These are phyloP conservation scores for Schlechtendalia chinensis DNA, from an alignment of 1,140 invertebrate genomes.

Conservation along the genomic window DNA sequence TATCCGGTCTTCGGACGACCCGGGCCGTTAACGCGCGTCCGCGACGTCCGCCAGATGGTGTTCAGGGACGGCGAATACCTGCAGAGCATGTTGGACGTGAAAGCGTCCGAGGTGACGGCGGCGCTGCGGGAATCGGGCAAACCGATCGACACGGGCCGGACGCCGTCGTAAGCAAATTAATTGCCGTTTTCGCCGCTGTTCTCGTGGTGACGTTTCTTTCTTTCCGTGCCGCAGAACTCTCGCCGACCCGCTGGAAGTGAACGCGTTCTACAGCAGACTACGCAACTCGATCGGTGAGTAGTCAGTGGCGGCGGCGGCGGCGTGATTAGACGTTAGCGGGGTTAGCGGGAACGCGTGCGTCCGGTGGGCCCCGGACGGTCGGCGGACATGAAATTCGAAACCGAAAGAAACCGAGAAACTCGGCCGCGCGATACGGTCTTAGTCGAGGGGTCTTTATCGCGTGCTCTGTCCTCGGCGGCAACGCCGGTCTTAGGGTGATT, in stretches of 20 bases:
- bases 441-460: too few relatives aligned
- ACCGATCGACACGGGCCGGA: rapidly evolving
- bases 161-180: background rate
- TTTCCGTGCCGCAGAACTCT: background rate
- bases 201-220: background rate
- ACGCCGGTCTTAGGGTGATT: too few relatives aligned
- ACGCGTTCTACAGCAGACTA: constrained; percentile 77
- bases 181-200: background rate
- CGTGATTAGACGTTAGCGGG: too few relatives aligned
- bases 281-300: constrained; percentile 77
- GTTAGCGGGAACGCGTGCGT: too few relatives aligned
- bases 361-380: too few relatives aligned
- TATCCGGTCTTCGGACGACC: too few relatives aligned
- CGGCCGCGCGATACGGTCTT: too few relatives aligned
- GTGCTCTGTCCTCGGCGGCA: too few relatives aligned
- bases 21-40: too few relatives aligned
- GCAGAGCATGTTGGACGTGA: constrained; percentile 19
- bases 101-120: background rate
- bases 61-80: background rate
- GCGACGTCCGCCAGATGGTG: background rate
- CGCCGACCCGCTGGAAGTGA: constrained; percentile 59
- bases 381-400: too few relatives aligned
- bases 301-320: too few relatives aligned
- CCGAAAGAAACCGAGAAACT: too few relatives aligned
- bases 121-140: background rate